Conservation (phyloP, 2,888 invertebrate genomes). For the Yponomeuta cagnagella region DNA sequence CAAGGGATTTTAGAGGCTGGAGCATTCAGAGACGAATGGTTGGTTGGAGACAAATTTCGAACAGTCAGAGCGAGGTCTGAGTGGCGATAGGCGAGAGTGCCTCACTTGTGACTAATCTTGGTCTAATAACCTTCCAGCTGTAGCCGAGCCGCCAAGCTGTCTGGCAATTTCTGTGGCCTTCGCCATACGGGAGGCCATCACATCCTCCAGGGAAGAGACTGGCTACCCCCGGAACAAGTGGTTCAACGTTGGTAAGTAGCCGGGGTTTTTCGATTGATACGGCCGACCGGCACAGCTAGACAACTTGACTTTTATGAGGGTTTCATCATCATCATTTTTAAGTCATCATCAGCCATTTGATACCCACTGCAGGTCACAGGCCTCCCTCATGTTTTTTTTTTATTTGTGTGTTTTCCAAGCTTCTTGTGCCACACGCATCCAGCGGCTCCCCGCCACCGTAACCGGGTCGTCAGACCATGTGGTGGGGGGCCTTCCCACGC, state of each 20-base stretch:
- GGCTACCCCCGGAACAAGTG: slow-evolving; percentile 70
- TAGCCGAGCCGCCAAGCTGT: slow-evolving; percentile 70
- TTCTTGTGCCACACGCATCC: too few species aligned
- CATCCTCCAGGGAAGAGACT: slow-evolving; percentile 77
- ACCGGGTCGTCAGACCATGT: too few species aligned
- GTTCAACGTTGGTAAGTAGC: slow-evolving; percentile 75
- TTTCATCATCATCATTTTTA: background rate
- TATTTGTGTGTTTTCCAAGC: too few species aligned
- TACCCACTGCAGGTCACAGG: too few species aligned
- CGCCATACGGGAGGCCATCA: slow-evolving; percentile 79
- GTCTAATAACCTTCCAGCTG: slow-evolving; percentile 41
- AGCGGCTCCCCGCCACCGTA: too few species aligned
- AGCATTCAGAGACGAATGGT: background rate
- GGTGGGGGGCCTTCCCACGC: too few species aligned
- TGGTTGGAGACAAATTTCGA: background rate
- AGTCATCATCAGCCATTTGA: too few species aligned
- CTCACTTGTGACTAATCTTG: too few species aligned
- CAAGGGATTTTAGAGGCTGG: background rate
- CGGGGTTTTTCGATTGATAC: background rate
- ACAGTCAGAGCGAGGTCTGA: background rate
- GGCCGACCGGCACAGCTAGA: too few species aligned
- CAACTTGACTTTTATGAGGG: background rate
- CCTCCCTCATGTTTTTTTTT: too few species aligned
- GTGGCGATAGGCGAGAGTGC: too few species aligned
- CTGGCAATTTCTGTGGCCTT: slow-evolving; percentile 66